These are phyloP conservation scores for Pionites leucogaster DNA, from an alignment of 2,113 vertebrate genomes.

Conservation along the genomic window DNA sequence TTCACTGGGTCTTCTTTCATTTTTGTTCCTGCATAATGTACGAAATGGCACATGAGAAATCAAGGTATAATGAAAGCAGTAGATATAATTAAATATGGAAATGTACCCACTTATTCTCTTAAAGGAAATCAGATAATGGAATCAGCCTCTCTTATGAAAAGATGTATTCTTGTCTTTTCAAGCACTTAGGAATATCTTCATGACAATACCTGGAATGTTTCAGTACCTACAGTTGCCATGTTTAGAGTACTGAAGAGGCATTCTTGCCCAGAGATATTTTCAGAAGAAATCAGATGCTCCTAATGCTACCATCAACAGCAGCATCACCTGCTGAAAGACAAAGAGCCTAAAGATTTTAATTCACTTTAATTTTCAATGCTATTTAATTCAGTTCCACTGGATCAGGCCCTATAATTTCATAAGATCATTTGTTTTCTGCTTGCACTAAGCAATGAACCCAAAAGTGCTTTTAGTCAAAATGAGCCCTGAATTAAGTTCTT, in stretches of 20 bases:
- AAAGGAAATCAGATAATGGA: constrained; percentile 47
- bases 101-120: constrained; percentile 31
- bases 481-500: background rate
- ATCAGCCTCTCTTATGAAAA: background rate
- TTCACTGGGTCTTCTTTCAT: background rate
- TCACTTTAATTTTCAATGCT: background rate
- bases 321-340: background rate
- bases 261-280: background rate
- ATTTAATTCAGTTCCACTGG: background rate
- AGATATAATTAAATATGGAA: constrained; percentile 61
- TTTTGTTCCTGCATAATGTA: constrained; percentile 13
- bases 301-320: background rate
- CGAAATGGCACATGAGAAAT: constrained; percentile 14
- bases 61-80: constrained; percentile 13
- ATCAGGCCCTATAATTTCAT: background rate
- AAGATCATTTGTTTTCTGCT: background rate
- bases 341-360: background rate
- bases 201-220: constrained; percentile 22
- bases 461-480: background rate
- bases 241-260: background rate
- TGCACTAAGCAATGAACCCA: background rate
- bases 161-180: constrained; percentile 30
- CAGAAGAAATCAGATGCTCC: background rate
- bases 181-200: constrained; percentile 36
- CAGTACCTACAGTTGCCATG: background rate